A percentile compares a stretch with the other conserved stretches of the same genome.
These are phyloP conservation scores for Drosophila nasuta DNA, from an alignment of 1,140 invertebrate genomes.

Conservation along the genomic window DNA sequence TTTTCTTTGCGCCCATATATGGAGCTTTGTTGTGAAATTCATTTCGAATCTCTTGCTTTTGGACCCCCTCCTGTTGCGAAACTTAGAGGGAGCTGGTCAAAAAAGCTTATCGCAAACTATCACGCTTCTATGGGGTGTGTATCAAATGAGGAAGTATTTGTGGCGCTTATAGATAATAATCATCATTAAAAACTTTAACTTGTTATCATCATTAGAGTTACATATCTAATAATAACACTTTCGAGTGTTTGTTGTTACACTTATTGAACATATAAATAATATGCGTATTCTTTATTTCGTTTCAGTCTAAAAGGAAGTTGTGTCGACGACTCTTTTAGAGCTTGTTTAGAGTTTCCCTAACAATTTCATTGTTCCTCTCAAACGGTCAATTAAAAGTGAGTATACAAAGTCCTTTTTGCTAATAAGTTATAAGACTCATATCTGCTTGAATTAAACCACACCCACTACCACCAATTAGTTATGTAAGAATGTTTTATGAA, in stretches of 20 bases:
- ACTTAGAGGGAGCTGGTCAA: neutral
- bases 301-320: conserved; percentile 84
- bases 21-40: conserved; percentile 70
- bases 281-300: conserved; percentile 45
- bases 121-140: conserved; percentile 3
- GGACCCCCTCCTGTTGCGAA: neutral
- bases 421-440: conserved; percentile 28
- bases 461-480: conserved; percentile 46
- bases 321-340: conserved; percentile 83
- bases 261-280: conserved; percentile 58
- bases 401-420: conserved; percentile 54
- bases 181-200: neutral
- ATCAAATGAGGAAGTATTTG: conserved; percentile 24
- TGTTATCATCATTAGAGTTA: neutral
- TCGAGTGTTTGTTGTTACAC: neutral
- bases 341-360: conserved; percentile 83
- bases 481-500: conserved; percentile 66
- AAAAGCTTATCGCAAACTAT: conserved; percentile 31
- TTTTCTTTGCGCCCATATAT: conserved; percentile 7
- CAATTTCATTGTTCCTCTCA: conserved; percentile 84
- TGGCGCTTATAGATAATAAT: neutral
- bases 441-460: conserved; percentile 21
- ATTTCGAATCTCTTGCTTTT: conserved; percentile 59
- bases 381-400: conserved; percentile 84
- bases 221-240: conserved; percentile 4